phyloP scores from a whole-genome alignment of 2,888 invertebrate genomes.

The Drosophila tanythrix region DNA sequence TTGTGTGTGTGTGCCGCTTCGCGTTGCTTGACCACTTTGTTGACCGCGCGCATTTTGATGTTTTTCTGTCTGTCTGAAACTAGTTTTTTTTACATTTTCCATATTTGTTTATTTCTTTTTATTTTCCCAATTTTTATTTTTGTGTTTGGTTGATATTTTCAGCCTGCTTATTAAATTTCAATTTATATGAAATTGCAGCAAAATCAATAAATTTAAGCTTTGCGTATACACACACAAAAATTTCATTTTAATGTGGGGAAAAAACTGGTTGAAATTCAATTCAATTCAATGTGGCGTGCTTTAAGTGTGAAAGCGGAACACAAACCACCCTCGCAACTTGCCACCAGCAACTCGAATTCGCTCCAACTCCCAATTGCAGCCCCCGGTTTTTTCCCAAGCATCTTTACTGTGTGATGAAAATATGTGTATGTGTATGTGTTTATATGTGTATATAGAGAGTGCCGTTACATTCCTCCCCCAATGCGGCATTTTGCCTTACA shows the following conservation, averaged over 20 bases:
- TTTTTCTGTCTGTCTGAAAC: constrained; percentile 56
- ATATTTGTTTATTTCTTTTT: constrained; percentile 3
- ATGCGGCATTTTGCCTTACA: constrained; percentile 64
- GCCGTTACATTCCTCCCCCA: constrained; percentile 68
- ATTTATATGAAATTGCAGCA: constrained; percentile 57
- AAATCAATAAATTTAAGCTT: constrained; percentile 76
- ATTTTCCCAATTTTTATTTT: constrained; percentile 22
- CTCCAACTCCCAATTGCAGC: constrained; percentile 43
- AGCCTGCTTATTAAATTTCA: constrained; percentile 55
- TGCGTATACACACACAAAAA: constrained; percentile 64
- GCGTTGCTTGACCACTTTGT: constrained; percentile 82
- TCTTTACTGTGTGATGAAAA: constrained; percentile 51
- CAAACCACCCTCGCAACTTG: constrained; percentile 67
- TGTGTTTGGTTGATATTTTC: constrained; percentile 42
- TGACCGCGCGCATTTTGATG: constrained; percentile 74
- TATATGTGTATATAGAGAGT: constrained; percentile 48
- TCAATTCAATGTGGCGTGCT: constrained; percentile 56
- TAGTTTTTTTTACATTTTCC: constrained; percentile 50
- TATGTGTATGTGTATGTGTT: constrained; percentile 19
- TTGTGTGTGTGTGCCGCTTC: constrained; percentile 46
- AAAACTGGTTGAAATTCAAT: constrained; percentile 60
- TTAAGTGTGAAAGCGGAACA: constrained; percentile 68
- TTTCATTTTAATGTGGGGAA: constrained; percentile 32
- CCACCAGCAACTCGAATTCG: constrained; percentile 20
- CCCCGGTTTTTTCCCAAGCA: constrained; percentile 38